phyloP scores from a whole-genome alignment of 2,888 invertebrate species.

The Xanthia icteritia region DNA sequence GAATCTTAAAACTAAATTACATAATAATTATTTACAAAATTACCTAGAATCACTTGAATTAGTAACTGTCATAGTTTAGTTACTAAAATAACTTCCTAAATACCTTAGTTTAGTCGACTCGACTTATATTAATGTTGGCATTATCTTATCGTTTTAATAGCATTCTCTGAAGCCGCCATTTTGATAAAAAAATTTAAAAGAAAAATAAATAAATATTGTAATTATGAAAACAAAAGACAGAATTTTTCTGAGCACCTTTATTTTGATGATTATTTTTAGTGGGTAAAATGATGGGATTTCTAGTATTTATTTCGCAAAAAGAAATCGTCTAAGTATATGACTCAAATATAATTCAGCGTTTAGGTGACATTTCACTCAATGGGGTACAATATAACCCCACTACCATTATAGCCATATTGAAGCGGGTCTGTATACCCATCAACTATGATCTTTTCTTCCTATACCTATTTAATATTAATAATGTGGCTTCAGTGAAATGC shows the following conservation, averaged over 20 bases:
- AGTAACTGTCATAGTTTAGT: slow-evolving; percentile 50
- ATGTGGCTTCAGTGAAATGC: slow-evolving; percentile 33
- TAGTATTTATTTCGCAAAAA: background rate
- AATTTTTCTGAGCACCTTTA: background rate
- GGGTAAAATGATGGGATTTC: background rate
- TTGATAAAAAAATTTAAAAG: background rate
- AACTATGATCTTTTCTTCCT: background rate
- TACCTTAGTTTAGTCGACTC: slow-evolving; percentile 38
- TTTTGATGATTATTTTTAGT: background rate
- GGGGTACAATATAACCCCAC: background rate
- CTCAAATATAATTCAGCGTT: background rate
- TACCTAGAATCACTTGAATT: slow-evolving; percentile 59
- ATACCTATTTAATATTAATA: background rate
- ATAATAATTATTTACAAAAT: slow-evolving; percentile 60
- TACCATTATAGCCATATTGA: too few species aligned
- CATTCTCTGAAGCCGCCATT: slow-evolving; percentile 31
- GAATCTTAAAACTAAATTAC: slow-evolving; percentile 42
- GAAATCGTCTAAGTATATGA: background rate
- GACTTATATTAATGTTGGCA: slow-evolving; percentile 55
- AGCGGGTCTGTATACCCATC: background rate
- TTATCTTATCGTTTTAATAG: slow-evolving; percentile 21
- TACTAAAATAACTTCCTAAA: slow-evolving; percentile 46
- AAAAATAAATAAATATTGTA: background rate
- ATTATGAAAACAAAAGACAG: background rate
- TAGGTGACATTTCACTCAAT: background rate